These are phyloP conservation scores for Rostratula benghalensis DNA, from an alignment of 2,113 vertebrate genomes.

Conservation along the genomic window DNA sequence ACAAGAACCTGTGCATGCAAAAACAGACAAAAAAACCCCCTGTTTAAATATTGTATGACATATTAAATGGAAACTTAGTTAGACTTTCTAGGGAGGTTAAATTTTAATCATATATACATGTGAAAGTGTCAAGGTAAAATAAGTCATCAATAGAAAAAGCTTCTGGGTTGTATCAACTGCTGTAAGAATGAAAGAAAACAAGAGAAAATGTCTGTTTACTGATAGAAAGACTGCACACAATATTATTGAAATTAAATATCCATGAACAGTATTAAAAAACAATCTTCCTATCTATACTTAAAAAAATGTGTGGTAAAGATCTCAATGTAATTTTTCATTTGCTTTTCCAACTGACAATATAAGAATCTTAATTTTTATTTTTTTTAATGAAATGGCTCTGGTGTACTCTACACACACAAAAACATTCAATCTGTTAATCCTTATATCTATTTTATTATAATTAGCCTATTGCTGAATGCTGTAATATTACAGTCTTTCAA, in stretches of 20 bases:
- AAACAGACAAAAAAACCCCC: neutral
- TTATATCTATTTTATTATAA: neutral
- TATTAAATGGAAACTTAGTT: neutral
- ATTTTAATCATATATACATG: neutral
- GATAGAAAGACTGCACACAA: neutral
- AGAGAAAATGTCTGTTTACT: neutral
- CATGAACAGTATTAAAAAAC: neutral
- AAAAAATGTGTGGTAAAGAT: neutral
- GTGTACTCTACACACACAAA: neutral
- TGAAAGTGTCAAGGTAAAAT: neutral
- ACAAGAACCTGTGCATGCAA: neutral
- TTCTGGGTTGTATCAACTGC: neutral
- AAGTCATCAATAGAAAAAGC: neutral
- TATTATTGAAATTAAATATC: neutral
- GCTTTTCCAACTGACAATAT: neutral
- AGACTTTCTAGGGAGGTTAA: neutral
- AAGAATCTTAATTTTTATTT: neutral
- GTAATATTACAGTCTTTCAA: neutral
- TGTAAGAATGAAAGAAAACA: neutral
- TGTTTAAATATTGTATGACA: neutral
- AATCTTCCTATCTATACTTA: neutral
- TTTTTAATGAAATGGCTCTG: neutral
- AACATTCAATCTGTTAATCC: neutral
- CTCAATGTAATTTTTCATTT: neutral
- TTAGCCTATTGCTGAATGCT: neutral